A percentile compares a stretch with the other conserved stretches of the same genome.
Evolutionary conservation across 1,140 invertebrate species (phyloP).

Genomic region (Drosophila paulistorum): DNA sequence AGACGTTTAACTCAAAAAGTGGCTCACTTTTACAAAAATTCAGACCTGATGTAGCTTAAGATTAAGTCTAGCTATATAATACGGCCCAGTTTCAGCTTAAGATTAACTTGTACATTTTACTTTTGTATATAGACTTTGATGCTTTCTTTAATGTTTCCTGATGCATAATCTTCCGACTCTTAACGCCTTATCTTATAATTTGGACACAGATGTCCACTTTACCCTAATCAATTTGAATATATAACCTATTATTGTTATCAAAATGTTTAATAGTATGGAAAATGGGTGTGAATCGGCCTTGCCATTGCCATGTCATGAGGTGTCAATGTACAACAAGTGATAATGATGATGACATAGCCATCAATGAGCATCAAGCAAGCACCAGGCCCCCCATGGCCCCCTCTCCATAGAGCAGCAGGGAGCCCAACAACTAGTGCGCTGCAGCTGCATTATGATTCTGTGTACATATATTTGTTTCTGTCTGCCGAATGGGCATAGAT

Average conservation of each 20-base stretch:
- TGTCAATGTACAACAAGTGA: constrained; percentile 16
- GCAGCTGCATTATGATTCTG: neutral
- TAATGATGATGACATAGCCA: constrained; percentile 16
- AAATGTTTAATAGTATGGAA: constrained; percentile 4
- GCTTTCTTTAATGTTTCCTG: too few relatives aligned
- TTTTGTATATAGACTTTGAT: too few relatives aligned
- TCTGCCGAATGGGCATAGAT: constrained; percentile 25
- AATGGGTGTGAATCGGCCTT: constrained; percentile 15
- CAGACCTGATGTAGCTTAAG: too few relatives aligned
- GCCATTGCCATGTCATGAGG: neutral
- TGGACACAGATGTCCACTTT: too few relatives aligned
- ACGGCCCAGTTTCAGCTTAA: too few relatives aligned
- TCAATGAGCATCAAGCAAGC: constrained; percentile 7
- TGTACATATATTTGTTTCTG: neutral
- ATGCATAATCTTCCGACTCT: too few relatives aligned
- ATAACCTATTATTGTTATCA: neutral
- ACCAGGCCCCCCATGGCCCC: neutral
- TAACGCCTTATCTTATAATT: too few relatives aligned
- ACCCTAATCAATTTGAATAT: neutral
- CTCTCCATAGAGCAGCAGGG: constrained; percentile 4
- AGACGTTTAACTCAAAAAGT: too few relatives aligned
- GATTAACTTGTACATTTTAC: too few relatives aligned
- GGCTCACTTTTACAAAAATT: too few relatives aligned
- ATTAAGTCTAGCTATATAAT: too few relatives aligned
- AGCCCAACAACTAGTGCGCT: constrained; percentile 1